Base-by-base conservation (phyloP, 2,888 invertebrate species). In the Colostygia pectinataria region DNA sequence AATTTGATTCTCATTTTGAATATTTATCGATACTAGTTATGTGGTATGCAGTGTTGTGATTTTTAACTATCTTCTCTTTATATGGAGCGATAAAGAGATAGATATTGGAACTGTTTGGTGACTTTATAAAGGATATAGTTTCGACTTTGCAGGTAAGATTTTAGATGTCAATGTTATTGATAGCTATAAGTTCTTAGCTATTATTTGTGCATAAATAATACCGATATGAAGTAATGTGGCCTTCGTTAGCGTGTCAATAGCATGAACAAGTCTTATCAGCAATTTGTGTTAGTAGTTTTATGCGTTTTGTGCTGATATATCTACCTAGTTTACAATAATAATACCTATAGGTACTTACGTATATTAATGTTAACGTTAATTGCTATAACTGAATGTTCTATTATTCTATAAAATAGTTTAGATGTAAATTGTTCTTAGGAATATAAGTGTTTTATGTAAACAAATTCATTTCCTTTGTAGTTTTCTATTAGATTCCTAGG, bases 1-100 rank as follows among this genome's bases (percentile, higher is more conserved):
- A 63, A 57, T 57, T 54, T 42, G 32, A 39, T 34, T 24, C 27
- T 1, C 4, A 28, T 32, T 40, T 39, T 15, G 45, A 65, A 57
- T 50, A 55, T 52, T 45, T 37, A 46, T 63, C 59, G 50, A 59
- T 54, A 47, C 44, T 52, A 56, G 77, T 82, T 79, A 61, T 67
- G 79, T 77, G 77, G 20, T 13, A 20, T 7, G 4, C 71, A 63
- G 55, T 56, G 55, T 45, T 61, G 66, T 74, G 71, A 57, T 59
- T 55, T 57, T 72, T 71, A 56, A 68, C 68, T 72, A 80, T 87
- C 88, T 74, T 63, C 84, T 79, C 84, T 86, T 80, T 89, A 88
- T 88, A 74, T 61, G 55, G 39, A 57, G 65, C 71, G 72, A 83
- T 88, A 89, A 67, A 88, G 87, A 68, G 80, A 71, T 69, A 66